Evolutionary conservation across 2,797 vertebrate genomes (phyloP).

Genomic region (Garrulus glandarius): DNA sequence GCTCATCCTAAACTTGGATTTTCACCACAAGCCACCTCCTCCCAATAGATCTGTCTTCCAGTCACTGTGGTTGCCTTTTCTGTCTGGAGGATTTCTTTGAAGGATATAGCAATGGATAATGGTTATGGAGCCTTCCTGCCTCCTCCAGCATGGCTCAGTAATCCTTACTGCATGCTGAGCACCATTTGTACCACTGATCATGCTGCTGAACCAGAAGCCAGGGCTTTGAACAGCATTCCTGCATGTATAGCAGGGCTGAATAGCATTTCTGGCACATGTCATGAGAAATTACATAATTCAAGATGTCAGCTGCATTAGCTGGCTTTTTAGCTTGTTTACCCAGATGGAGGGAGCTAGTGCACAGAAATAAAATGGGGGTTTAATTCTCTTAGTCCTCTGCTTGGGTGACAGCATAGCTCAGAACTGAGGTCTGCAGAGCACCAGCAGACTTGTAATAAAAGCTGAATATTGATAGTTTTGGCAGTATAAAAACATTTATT

Average conservation of each 20-base stretch:
- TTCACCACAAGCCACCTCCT: background rate
- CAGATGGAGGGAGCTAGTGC: background rate
- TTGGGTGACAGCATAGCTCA: background rate
- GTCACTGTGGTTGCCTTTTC: background rate
- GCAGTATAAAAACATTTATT: background rate
- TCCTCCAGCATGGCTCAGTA: background rate
- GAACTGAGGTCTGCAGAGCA: background rate
- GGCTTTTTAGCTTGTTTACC: slow-evolving; percentile 17
- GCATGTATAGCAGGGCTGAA: background rate
- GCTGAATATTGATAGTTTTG: background rate
- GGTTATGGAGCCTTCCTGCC: background rate
- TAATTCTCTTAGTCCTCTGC: background rate
- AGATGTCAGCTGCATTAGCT: slow-evolving; percentile 37
- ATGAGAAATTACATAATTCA: slow-evolving; percentile 21
- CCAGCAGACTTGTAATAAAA: background rate
- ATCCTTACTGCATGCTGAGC: background rate
- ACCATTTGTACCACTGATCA: background rate
- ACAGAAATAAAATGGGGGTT: background rate
- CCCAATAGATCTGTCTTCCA: background rate
- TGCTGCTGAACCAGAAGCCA: background rate
- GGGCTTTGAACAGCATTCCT: background rate
- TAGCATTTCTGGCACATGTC: slow-evolving; percentile 1
- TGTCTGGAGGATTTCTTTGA: background rate
- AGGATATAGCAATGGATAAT: background rate
- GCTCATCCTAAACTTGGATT: background rate